These are phyloP conservation scores for Neotragus pygmaeus DNA, from an alignment of 2,113 vertebrate species.

Conservation along the genomic window DNA sequence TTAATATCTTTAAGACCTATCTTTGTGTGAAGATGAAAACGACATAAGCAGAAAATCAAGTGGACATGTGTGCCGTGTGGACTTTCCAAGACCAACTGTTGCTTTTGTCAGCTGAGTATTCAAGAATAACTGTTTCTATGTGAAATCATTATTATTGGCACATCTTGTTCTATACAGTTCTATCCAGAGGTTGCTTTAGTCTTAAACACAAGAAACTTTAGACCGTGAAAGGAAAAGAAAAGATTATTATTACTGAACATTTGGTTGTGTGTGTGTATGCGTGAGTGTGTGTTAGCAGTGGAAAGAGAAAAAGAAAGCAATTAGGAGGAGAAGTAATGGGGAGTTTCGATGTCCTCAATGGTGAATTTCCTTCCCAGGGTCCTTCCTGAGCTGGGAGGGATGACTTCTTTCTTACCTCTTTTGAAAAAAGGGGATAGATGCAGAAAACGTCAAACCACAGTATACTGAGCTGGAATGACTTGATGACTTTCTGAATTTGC, in stretches of 20 bases:
- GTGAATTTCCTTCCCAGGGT: neutral
- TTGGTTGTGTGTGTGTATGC: neutral
- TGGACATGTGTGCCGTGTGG: fast-evolving
- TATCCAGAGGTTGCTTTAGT: neutral
- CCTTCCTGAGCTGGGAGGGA: neutral
- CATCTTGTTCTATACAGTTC: neutral
- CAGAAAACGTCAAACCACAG: neutral
- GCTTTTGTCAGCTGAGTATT: neutral
- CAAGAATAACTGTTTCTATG: neutral
- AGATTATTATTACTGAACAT: neutral
- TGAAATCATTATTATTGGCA: neutral
- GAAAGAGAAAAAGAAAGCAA: neutral
- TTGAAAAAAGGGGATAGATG: neutral
- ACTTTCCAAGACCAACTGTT: neutral
- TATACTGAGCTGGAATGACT: neutral
- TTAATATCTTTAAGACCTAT: neutral
- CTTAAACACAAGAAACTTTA: neutral
- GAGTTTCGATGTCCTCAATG: neutral
- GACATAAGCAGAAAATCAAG: neutral
- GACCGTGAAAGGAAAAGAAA: neutral
- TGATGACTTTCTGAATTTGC: neutral
- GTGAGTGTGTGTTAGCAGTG: neutral
- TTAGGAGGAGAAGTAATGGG: neutral
- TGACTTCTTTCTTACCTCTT: neutral
- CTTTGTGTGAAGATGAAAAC: neutral